Conservation (phyloP, 2,113 vertebrate species). For the Thymallus thymallus region DNA sequence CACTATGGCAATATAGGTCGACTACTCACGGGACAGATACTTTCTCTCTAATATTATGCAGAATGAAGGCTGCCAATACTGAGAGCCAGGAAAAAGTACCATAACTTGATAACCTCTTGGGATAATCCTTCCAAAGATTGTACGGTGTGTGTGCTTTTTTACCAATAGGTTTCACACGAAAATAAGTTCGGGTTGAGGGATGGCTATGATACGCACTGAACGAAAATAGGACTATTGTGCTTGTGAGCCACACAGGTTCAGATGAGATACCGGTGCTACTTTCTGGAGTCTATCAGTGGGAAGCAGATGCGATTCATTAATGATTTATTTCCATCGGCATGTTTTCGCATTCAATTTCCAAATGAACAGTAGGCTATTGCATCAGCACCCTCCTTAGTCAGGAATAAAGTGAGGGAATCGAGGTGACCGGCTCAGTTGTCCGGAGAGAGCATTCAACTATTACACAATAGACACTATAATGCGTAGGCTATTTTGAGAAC, state of each 20-base stretch:
- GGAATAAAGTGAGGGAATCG: neutral
- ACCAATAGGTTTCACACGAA: too few species aligned
- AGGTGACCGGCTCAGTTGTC: neutral
- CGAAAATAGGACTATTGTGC: too few species aligned
- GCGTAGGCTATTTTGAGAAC: too few species aligned
- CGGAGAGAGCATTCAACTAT: too few species aligned
- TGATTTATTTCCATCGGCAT: slow-evolving; percentile 61
- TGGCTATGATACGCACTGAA: too few species aligned
- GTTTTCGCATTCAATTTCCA: slow-evolving; percentile 35
- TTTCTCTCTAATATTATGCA: neutral
- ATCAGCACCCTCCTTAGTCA: slow-evolving; percentile 10
- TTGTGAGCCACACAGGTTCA: too few species aligned
- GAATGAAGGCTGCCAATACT: neutral
- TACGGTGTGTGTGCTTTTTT: too few species aligned
- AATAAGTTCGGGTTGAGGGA: too few species aligned
- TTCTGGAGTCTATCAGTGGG: neutral
- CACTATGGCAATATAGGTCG: too few species aligned
- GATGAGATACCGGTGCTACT: neutral
- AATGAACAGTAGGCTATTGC: slow-evolving; percentile 13
- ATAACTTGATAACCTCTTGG: neutral
- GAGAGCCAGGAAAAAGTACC: neutral
- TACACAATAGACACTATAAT: too few species aligned
- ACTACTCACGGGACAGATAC: too few species aligned
- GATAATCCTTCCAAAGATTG: too few species aligned
- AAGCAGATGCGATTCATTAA: slow-evolving; percentile 65